Conservation (phyloP, 1,140 invertebrate species). For the Reticulitermes speratus region DNA sequence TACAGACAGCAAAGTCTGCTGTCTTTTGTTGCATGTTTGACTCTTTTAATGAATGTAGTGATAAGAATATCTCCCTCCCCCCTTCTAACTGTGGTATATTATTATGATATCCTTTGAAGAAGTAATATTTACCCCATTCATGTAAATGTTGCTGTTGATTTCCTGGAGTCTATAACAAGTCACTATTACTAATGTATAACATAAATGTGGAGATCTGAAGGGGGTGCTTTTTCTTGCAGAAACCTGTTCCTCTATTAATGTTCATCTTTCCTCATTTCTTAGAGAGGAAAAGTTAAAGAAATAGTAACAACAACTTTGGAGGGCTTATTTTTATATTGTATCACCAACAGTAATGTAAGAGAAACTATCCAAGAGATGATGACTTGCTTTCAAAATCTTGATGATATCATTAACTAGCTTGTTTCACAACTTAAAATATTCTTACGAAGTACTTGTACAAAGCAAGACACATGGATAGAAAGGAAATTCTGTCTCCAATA, state of each 20-base stretch:
- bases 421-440: not conserved
- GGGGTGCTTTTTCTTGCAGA: not conserved
- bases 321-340: conserved; percentile 34
- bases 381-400: not conserved
- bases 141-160: conserved; percentile 36
- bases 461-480: not conserved
- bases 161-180: conserved; percentile 34
- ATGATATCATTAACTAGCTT: conserved; percentile 18
- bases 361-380: not conserved
- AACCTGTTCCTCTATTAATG: conserved; percentile 29
- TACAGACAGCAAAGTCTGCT: conserved; percentile 29
- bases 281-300: conserved; percentile 13
- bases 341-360: conserved; percentile 29
- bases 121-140: conserved; percentile 24
- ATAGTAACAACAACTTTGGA: conserved; percentile 21
- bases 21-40: conserved; percentile 35
- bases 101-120: conserved; percentile 7
- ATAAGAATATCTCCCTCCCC: conserved; percentile 21
- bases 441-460: not conserved
- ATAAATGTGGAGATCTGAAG: conserved; percentile 21
- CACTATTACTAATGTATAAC: conserved; percentile 25
- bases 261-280: not conserved
- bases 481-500: not conserved
- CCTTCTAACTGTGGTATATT: conserved; percentile 18
- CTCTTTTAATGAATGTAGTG: conserved; percentile 26